Base-by-base conservation (phyloP, 2,797 vertebrate genomes). In the Podarcis siculus region DNA sequence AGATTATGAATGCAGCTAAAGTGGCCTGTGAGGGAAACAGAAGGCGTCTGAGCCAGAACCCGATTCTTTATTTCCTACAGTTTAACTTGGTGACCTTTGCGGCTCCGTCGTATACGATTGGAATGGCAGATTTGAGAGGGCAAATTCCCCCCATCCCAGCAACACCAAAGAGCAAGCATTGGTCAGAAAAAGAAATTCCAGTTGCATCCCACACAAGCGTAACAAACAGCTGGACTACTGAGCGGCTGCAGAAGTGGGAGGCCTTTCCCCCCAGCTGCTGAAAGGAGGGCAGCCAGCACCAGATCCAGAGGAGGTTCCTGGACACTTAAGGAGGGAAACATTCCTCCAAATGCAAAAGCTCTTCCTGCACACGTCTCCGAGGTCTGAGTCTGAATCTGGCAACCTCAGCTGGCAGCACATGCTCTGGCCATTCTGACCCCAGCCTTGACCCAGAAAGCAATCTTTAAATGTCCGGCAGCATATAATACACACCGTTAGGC, bases 11-110 rank as follows among this genome's bases (percentile, higher is more conserved):
- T 2, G 0, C 69, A 89, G 71, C 81, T 21, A 39, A 79, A 91
- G 79, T 0, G 0, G 45, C 78, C 87, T 15, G 32, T 0, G 0
- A 81, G 67, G 85, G 89, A 91, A 92, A 91, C 64, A 79, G 85
- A 75, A 92, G 67, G 79, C 88, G 78, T 88, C 86, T 87, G 89
- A 93, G 94, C 37, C 19, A 45, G 89, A 89, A 86, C 64, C 88
- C 92, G 89, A 85, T 94, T 93, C 83, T 95, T 92, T 85, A 85
- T 78, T 94, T 95, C 92, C 90, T 85, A 77, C 78, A 87, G 83
- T 85, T 2, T 69, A 12, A 81, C 89, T 87, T 7, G 49, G 79
- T 75, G 89, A 92, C 92, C 94, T 77, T 76, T 32, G 39, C 32
- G 82, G 86, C 37, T 82, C 0, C 0, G 66, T 32, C 12, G 61